Evolutionary conservation across 2,113 vertebrate genomes (phyloP).

Genomic region (Nothoprocta perdicaria): DNA sequence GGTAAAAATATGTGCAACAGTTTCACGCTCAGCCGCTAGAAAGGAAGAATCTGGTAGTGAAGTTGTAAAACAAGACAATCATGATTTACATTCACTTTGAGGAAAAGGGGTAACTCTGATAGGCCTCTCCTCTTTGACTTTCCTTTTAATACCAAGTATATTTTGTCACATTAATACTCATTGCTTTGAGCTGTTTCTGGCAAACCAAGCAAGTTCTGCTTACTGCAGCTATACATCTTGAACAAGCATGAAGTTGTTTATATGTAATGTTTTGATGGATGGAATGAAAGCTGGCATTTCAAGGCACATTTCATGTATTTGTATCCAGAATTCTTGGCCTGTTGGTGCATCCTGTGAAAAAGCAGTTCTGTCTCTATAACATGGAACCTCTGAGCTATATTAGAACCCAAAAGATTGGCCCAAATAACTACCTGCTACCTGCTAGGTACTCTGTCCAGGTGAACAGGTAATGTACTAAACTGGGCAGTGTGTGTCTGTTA

Average conservation of each 20-base stretch:
- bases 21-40: not conserved
- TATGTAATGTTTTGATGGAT: conserved; percentile 15
- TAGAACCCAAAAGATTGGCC: not conserved
- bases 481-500: not conserved
- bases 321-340: not conserved
- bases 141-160: not conserved
- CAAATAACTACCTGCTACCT: not conserved
- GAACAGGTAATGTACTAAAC: not conserved
- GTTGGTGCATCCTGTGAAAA: not conserved
- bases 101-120: not conserved
- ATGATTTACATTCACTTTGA: not conserved
- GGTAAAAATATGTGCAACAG: not conserved
- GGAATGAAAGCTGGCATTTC: conserved; percentile 49
- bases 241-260: conserved; percentile 41
- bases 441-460: not conserved
- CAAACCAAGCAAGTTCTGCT: not conserved
- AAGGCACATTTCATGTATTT: conserved; percentile 20
- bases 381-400: not conserved
- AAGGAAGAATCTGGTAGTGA: not conserved
- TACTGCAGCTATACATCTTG: conserved; percentile 23
- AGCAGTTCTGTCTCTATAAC: not conserved
- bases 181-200: conserved; percentile 24
- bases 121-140: conserved; percentile 16
- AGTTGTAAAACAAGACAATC: not conserved
- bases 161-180: conserved; percentile 21